These are phyloP conservation scores for Pangasius macronema DNA, from an alignment of 2,797 vertebrate genomes.

Conservation along the genomic window DNA sequence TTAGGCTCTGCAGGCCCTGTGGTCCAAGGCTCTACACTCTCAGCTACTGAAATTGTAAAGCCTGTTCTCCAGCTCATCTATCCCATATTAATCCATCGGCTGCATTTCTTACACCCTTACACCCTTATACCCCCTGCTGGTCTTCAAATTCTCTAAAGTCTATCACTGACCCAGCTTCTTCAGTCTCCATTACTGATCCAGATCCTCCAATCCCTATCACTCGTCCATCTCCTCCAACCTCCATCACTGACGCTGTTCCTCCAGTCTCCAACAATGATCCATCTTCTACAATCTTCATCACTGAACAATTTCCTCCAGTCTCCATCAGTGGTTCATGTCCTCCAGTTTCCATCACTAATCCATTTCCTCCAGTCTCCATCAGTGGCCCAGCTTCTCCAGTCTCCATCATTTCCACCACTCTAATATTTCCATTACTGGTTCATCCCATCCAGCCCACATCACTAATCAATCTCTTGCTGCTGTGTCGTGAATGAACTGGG, in stretches of 20 bases:
- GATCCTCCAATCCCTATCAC: neutral
- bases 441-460: neutral
- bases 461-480: neutral
- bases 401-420: neutral
- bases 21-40: neutral
- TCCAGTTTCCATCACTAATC: neutral
- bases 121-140: neutral
- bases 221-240: neutral
- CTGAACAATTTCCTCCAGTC: neutral
- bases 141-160: neutral
- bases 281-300: neutral
- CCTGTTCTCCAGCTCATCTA: neutral
- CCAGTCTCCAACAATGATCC: neutral
- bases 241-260: neutral
- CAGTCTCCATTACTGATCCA: neutral
- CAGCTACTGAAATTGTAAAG: neutral
- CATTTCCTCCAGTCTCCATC: neutral
- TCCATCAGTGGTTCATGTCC: neutral
- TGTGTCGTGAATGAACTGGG: neutral
- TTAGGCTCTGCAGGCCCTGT: neutral
- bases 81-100: neutral
- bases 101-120: neutral
- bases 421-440: too few relatives aligned
- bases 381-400: neutral
- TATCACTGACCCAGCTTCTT: neutral